Evolutionary conservation across 2,888 invertebrate genomes (phyloP), one percentile per base, ranked within the genome.

Genomic region (Hedychridium roseum): DNA sequence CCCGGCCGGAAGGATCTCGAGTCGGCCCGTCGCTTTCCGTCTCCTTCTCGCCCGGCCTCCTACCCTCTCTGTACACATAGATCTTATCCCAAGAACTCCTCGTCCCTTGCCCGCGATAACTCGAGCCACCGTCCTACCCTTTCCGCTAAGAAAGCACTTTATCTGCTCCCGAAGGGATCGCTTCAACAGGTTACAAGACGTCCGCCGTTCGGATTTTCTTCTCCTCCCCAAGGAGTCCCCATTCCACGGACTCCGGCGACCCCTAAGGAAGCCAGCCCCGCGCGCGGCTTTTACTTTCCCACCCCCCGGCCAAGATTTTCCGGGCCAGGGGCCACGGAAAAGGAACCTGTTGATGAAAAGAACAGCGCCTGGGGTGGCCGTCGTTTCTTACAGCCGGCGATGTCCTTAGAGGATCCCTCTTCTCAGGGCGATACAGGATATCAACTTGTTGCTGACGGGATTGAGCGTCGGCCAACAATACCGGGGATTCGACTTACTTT

Each of bases 131-230:
- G 44, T 40, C 42, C 31, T 41, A 30, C 48, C 57, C 55, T 42
- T 7, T 49, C 48, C 38, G 52, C 64, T 68, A 74, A 74, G 74
- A 72, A 73, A 72, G 65, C 69, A 68, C 67, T 71, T 66, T 69
- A 62, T 62, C 68, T 66, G 57, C 51, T 53, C 59, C 17, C 47
- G 42, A 47, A 57, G 66, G 62, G 68, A 60, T 59, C 54, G 65
- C 70, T 65, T 68, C 74, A 75, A 75, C 74, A 74, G 76, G 72
- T 76, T 75, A 70, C 68, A 72, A 73, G 71, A 73, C 67, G 66
- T 59, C 52, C 53, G 50, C 48, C 58, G 49, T 52, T 54, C 9
- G 14, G 36, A 56, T 50, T 55, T 47, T 64, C 62, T 57, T 56
- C 51, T 54, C n/a, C n/a, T n/a, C n/a, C n/a, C n/a, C n/a, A n/a